A percentile compares a stretch with the other conserved stretches of the same genome.
Conservation (phyloP, 2,113 vertebrate genomes). For the Hyperopisus bebe region DNA sequence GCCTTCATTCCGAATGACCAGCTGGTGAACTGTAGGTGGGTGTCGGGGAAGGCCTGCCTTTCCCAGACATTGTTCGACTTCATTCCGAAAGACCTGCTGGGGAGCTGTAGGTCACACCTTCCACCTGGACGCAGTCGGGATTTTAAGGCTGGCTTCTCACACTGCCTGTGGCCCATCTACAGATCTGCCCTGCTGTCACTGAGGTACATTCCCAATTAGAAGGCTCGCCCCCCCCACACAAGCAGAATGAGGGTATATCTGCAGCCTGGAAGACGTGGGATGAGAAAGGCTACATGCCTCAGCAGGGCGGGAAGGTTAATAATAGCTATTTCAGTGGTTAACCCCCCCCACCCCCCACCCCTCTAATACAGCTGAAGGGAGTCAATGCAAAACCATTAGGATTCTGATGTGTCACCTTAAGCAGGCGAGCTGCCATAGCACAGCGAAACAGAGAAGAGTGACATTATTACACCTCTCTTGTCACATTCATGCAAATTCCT, state of each 20-base stretch:
- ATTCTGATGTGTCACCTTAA: not conserved
- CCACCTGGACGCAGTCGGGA: not conserved
- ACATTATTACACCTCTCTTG: not conserved
- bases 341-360: not conserved
- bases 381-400: not conserved
- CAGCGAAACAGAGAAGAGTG: not conserved
- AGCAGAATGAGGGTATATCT: not conserved
- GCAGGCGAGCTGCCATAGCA: not conserved
- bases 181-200: not conserved
- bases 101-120: not conserved
- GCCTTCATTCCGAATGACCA: not conserved
- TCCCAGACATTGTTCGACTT: not conserved
- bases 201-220: not conserved
- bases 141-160: not conserved
- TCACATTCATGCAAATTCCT: not conserved
- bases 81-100: not conserved
- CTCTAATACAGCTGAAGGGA: not conserved
- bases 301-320: not conserved
- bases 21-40: not conserved
- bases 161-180: not conserved
- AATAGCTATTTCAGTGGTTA: not conserved
- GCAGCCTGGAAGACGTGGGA: not conserved
- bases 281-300: not conserved
- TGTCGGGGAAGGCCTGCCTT: not conserved
- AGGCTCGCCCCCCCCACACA: not conserved